phyloP scores from a whole-genome alignment of 1,140 invertebrate genomes.

The Drosophila aff. region DNA sequence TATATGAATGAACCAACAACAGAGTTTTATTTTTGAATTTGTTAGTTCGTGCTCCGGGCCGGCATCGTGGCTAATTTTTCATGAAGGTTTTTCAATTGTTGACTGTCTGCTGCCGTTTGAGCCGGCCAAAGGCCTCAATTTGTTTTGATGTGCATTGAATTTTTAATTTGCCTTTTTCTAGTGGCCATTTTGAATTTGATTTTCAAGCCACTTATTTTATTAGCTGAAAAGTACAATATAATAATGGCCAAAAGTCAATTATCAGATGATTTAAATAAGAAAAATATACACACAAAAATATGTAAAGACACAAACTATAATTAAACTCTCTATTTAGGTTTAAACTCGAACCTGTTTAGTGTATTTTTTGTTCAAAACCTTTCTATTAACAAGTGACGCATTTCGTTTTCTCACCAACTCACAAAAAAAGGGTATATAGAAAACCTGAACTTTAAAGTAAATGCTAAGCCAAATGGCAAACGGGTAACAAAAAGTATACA shows the following conservation, averaged over 20 bases:
- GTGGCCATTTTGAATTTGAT: constrained; percentile 65
- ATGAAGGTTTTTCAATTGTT: constrained; percentile 78
- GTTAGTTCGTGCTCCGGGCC: constrained; percentile 54
- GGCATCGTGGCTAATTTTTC: constrained; percentile 75
- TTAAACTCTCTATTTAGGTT: not conserved
- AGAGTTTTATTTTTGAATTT: constrained; percentile 18
- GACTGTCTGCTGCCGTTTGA: constrained; percentile 40
- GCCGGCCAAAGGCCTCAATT: constrained; percentile 78
- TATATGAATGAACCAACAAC: constrained; percentile 67
- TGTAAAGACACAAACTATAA: not conserved
- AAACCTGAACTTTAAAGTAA: constrained; percentile 33
- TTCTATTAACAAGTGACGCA: constrained; percentile 25
- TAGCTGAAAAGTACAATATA: constrained; percentile 16
- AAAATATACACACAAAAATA: not conserved
- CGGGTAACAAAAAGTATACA: constrained; percentile 20
- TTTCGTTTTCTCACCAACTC: constrained; percentile 7
- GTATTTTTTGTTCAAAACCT: not conserved
- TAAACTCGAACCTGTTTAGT: constrained; percentile 6
- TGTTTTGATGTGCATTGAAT: constrained; percentile 75
- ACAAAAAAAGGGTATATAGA: constrained; percentile 15
- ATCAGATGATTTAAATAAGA: not conserved
- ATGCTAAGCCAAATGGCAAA: constrained; percentile 3
- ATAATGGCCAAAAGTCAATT: constrained; percentile 1
- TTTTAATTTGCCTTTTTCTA: constrained; percentile 56
- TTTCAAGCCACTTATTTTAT: constrained; percentile 40